phyloP scores from a whole-genome alignment of 2,888 invertebrate genomes.

The Dromius quadrimaculatus region DNA sequence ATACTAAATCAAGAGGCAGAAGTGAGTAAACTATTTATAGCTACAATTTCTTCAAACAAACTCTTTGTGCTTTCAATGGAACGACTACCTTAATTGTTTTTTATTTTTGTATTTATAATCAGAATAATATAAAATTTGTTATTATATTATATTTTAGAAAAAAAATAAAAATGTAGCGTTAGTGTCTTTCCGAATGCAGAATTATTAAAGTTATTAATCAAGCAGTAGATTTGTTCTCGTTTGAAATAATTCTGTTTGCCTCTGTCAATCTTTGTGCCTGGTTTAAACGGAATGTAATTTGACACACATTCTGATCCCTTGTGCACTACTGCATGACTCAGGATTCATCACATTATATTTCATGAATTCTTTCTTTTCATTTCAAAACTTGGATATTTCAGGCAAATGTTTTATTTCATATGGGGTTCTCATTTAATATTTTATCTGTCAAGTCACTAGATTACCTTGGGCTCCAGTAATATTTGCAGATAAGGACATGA shows the following conservation, averaged over 20 bases:
- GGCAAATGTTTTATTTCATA: slow-evolving; percentile 12
- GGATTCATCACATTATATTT: slow-evolving; percentile 54
- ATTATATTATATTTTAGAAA: too few species aligned
- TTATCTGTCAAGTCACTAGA: slow-evolving; percentile 10
- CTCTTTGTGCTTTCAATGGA: too few species aligned
- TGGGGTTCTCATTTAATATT: slow-evolving; percentile 24
- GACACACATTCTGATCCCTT: slow-evolving; percentile 65
- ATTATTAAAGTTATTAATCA: too few species aligned
- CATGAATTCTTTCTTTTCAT: slow-evolving; percentile 47
- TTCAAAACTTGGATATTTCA: slow-evolving; percentile 39
- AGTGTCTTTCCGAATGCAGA: too few species aligned
- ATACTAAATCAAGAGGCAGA: too few species aligned
- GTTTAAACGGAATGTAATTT: slow-evolving; percentile 63
- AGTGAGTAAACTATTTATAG: too few species aligned
- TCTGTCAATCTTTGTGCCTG: slow-evolving; percentile 46
- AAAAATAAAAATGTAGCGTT: too few species aligned
- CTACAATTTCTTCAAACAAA: too few species aligned
- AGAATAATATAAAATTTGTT: too few species aligned
- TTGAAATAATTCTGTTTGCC: slow-evolving; percentile 1
- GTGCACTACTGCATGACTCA: slow-evolving; percentile 66
- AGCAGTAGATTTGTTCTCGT: too few species aligned
- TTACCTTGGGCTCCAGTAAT: slow-evolving; percentile 38
- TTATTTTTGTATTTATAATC: too few species aligned
- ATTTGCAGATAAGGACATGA: slow-evolving; percentile 34
- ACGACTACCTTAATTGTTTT: too few species aligned